phyloP scores from a whole-genome alignment of 1,140 invertebrate genomes.

The Pentalonia nigronervosa region DNA sequence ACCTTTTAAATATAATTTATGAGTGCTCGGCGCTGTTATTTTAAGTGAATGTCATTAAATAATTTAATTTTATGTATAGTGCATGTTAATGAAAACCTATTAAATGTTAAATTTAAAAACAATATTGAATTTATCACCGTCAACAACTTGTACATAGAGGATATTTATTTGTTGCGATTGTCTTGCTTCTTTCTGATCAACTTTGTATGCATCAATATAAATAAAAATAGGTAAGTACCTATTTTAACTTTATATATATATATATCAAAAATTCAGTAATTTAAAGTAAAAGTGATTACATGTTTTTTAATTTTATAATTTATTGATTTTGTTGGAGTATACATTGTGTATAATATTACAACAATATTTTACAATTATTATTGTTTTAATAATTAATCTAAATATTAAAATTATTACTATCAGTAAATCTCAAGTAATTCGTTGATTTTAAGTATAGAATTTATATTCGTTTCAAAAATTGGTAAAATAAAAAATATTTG shows the following conservation, averaged over 20 bases:
- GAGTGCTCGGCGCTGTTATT: neutral
- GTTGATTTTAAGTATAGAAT: neutral
- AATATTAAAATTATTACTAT: too few species aligned
- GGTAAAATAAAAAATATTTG: neutral
- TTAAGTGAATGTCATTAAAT: neutral
- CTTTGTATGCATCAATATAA: neutral
- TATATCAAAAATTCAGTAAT: neutral
- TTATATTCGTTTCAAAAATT: neutral
- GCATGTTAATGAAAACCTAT: neutral
- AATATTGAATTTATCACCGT: neutral
- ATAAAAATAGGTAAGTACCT: neutral
- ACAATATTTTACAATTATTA: too few species aligned
- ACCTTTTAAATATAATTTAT: neutral
- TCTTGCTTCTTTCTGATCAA: neutral
- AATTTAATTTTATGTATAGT: too few species aligned
- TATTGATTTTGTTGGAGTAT: neutral
- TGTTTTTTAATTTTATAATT: neutral
- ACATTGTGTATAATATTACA: neutral
- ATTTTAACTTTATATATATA: neutral
- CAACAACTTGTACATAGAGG: neutral
- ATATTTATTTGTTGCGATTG: neutral
- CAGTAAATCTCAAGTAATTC: neutral
- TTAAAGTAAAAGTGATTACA: neutral
- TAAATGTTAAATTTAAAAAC: neutral
- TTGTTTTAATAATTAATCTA: too few species aligned